Evolutionary conservation across 2,113 vertebrate species (phyloP).

Genomic region (Pangasianodon gigas): DNA sequence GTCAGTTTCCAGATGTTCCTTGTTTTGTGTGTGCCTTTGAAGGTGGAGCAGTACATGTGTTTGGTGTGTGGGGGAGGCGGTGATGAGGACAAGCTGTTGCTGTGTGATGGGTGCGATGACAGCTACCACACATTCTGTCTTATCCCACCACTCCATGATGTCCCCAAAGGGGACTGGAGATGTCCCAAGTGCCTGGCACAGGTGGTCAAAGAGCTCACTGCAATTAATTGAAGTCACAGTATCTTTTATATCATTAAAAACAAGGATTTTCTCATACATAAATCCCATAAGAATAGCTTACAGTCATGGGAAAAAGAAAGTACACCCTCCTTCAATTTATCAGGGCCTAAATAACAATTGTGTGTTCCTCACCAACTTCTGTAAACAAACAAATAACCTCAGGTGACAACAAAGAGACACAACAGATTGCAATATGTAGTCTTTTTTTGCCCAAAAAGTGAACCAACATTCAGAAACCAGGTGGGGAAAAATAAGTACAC

Average conservation of each 20-base stretch:
- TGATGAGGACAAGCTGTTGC: constrained; percentile 88
- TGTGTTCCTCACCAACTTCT: neutral
- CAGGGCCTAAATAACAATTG: neutral
- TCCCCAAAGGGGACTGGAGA: constrained; percentile 97
- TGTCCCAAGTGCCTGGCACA: constrained; percentile 96
- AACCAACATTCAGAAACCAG: neutral
- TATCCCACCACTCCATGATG: constrained; percentile 92
- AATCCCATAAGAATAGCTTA: neutral
- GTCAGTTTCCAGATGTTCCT: neutral
- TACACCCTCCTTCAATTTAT: neutral
- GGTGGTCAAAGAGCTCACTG: constrained; percentile 64
- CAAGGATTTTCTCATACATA: neutral
- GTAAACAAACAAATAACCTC: neutral
- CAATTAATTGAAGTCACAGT: neutral
- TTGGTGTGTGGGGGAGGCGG: constrained; percentile 88
- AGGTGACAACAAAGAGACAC: neutral
- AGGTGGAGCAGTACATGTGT: constrained; percentile 97
- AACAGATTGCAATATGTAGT: neutral
- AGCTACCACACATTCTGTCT: constrained; percentile 98
- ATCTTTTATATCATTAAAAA: neutral
- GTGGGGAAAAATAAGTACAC: no score
- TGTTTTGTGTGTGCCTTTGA: constrained; percentile 5
- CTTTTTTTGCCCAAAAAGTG: neutral
- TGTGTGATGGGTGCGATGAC: constrained; percentile 97
- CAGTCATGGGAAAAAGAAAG: neutral